Base-by-base conservation (phyloP, 2,888 invertebrate genomes). In the Chydorus sphaericus region DNA sequence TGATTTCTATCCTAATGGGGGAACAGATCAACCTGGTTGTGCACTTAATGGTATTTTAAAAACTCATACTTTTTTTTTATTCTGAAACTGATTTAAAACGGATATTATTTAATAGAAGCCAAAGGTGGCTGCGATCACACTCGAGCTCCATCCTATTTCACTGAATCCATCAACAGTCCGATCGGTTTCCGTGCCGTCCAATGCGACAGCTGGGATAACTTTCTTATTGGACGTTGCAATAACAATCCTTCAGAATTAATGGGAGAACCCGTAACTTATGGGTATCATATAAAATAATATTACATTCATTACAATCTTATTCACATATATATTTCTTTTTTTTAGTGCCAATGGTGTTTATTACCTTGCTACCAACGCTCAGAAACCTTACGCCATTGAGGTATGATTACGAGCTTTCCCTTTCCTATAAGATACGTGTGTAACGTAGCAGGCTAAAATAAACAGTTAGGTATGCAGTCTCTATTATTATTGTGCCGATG, bases 1-100 rank as follows among this genome's bases (percentile, higher is more conserved):
- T 0, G 83, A 84, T 63, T 84, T 83, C 65, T 83, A 81, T 63
- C 73, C 82, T 66, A 83, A 83, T 63, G 83, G 83, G 0, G 83
- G 83, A 0, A 73, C 78, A 26, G 70, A 75, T 37, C 83, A 83
- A 61, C 82, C 82, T 0, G 82, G 82, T 1, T 83, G 83, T 64
- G 4, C 8, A 8, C 26, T 51, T 23, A 49, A 39, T 49, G n/a
- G 37, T 16, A 20, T 20, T 44, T 5, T 26, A 36, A 28, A 7
- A 23, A 4, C 36, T 31, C 11, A 18, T 38, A 44, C 20, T 18
- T 28, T 33, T 10, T 14, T 8, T 14, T 29, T 18, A 11, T 28
- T 48, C 7, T n/a, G 20, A 44, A 11, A 16, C 28, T 48, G 23
- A 10, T 16, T 14, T 6, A 23, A n/a, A n/a, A 26, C 44, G 51